Conservation (phyloP, 1,140 invertebrate genomes). For the Neodiprion fabricii region DNA sequence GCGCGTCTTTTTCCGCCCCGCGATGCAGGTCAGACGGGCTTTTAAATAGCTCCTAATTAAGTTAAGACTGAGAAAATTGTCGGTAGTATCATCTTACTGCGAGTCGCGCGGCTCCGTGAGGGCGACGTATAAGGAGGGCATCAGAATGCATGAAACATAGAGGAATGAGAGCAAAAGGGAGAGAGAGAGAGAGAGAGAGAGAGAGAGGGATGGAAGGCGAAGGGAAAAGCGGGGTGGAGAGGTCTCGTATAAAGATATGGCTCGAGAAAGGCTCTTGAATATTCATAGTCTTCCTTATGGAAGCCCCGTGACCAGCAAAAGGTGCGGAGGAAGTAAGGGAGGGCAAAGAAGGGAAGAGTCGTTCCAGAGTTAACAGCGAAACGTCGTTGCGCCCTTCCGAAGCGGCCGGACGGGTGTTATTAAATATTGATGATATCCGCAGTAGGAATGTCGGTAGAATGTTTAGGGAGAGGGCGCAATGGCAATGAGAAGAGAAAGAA, state of each 20-base stretch:
- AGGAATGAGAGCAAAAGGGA: too few relatives aligned
- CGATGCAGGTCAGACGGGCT: conserved; percentile 2
- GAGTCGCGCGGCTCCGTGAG: not conserved
- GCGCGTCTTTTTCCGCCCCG: conserved; percentile 19
- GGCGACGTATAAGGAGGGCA: conserved; percentile 14
- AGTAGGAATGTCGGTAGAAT: not conserved
- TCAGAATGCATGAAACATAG: conserved; percentile 21
- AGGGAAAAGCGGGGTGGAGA: not conserved
- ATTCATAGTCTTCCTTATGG: not conserved
- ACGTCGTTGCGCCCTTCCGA: not conserved
- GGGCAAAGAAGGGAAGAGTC: not conserved
- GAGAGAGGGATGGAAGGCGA: not conserved
- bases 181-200: not conserved
- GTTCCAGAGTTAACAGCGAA: not conserved
- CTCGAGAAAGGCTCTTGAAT: conserved; percentile 11
- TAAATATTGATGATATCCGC: conserved; percentile 1
- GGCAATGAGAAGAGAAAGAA: too few relatives aligned
- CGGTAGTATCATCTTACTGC: not conserved
- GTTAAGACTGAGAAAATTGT: conserved; percentile 4
- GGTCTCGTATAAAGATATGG: conserved; percentile 8
- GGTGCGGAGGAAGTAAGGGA: not conserved
- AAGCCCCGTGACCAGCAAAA: not conserved
- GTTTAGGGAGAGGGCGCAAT: too few relatives aligned
- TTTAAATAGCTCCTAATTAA: conserved; percentile 10
- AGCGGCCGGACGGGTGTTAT: not conserved